Conservation (phyloP, 1,140 invertebrate genomes). For the Rhagoletis pomonella region DNA sequence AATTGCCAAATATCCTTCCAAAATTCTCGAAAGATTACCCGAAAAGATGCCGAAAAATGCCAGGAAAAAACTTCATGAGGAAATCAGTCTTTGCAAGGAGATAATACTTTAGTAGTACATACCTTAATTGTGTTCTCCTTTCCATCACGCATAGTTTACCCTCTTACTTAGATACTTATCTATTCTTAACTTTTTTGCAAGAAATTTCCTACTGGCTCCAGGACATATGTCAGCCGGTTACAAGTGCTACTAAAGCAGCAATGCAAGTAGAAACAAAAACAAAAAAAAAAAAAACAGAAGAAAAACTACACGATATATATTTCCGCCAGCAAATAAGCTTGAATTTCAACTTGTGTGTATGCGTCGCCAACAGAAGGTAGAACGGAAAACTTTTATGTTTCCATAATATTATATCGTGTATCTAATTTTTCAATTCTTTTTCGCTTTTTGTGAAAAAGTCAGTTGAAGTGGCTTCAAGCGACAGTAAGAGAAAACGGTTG, state of each 20-base stretch:
- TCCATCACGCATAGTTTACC: no score
- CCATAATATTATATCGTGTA: slow-evolving; percentile 11
- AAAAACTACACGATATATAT: not conserved
- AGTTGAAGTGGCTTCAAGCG: slow-evolving; percentile 34
- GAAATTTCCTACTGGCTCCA: no score
- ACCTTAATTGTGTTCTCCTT: no score
- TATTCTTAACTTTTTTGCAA: no score
- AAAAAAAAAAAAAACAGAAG: not conserved
- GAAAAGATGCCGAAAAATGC: no score
- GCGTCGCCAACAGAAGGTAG: not conserved
- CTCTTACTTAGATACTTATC: no score
- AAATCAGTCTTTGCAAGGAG: no score
- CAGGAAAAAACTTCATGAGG: no score
- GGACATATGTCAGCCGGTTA: not conserved
- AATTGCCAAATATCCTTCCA: no score
- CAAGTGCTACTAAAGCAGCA: slow-evolving; percentile 34
- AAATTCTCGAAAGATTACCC: no score
- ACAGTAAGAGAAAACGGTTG: slow-evolving; percentile 34
- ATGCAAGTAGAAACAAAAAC: not conserved
- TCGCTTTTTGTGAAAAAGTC: not conserved
- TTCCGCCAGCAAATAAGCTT: slow-evolving; percentile 25
- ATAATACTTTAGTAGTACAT: no score
- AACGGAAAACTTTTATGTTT: not conserved
- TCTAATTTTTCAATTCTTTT: slow-evolving; percentile 4
- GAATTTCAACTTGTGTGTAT: not conserved